Base-by-base conservation (phyloP, 2,888 invertebrate species). In the Tiliacea citrago region DNA sequence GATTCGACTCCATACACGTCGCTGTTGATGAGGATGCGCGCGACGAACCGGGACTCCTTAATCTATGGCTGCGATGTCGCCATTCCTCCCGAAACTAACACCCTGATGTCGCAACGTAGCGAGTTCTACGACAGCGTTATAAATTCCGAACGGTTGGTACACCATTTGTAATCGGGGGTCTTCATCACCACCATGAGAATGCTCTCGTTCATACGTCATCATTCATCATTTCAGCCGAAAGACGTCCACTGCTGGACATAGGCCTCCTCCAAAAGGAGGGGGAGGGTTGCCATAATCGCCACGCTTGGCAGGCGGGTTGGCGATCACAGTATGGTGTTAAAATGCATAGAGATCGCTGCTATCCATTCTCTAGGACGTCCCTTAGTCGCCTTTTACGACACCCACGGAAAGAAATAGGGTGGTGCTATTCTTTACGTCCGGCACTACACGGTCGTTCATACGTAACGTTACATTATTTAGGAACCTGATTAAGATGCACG, bases 1-100 rank as follows among this genome's bases (percentile, higher is more conserved):
- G 93, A 94, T 18, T 82, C 86, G 0, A 87, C 89, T 47, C 93
- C 94, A 0, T 92, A 93, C 84, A 81, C 91, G 0, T 86, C 92
- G 0, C 76, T 94, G 53, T 79, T 93, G 42, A 88, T 89, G 79
- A 90, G 90, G 69, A 82, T 91, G 75, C 90, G 90, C 10, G 81
- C 87, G 3, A 88, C 78, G 63, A 88, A 85, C 0, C 82, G 74
- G 21, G 89, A 88, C 60, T 87, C 85, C 73, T 55, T 79, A n/a
- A 49, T 74, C 8, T 84, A 88, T 7, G 81, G 80, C 5, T 66
- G 79, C 1, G 77, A 84, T 1, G 75, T 77, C 13, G 9, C 58
- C 8, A 66, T 29, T 18, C 24, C 83, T 21, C 13, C 83, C 21
- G 80, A 81, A 6, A 5, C 81, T 35, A 73, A 55, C 45, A 88